Evolutionary conservation across 2,113 vertebrate genomes (phyloP), one percentile per base, ranked within the genome.

Genomic region (Sinocyclocheilus anophthalmus): DNA sequence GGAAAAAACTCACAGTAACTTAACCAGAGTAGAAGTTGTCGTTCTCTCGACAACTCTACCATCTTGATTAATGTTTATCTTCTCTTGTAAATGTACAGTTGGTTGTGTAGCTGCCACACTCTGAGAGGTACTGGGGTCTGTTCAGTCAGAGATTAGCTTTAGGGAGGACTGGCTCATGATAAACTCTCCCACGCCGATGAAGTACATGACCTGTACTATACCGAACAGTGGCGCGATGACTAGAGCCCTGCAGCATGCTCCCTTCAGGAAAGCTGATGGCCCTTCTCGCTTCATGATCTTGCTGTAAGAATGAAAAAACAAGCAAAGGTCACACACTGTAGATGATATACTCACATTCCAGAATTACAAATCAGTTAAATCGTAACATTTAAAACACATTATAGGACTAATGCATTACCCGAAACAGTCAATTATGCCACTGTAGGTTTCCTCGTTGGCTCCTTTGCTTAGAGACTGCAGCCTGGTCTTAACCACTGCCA

Each of bases 151-250:
- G 76, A 93, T 86, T 55, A 92, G 45, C 39, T 88, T 85, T 14
- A 94, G 90, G 4, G 92, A 92, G 0, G 90, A 90, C 89, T 93
- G 94, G 82, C 93, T 93, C 76, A 96, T 48, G 87, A 96, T 92
- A 79, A 93, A 94, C 86, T 96, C 96, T 84, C 94, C 96, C 8
- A 94, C 91, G 6, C 95, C 95, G 2, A 95, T 88, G 67, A 95
- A 95, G 92, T 96, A 96, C 92, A 96, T 95, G 30, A 96, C 95
- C 87, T 96, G 96, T 22, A 89, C 96, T 11, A 96, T 96, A 48
- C 96, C 96, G 50, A 96, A 96, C 5, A 96, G 93, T 9, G 96
- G 96, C 0, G 96, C 96, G 37, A 96, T 96, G 87, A 96, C 95
- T 18, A 96, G 89, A 3, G 95, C 96, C 33, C 96, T 92, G 87